phyloP scores from a whole-genome alignment of 2,113 vertebrate species.

The Hydrochoerus hydrochaeris region DNA sequence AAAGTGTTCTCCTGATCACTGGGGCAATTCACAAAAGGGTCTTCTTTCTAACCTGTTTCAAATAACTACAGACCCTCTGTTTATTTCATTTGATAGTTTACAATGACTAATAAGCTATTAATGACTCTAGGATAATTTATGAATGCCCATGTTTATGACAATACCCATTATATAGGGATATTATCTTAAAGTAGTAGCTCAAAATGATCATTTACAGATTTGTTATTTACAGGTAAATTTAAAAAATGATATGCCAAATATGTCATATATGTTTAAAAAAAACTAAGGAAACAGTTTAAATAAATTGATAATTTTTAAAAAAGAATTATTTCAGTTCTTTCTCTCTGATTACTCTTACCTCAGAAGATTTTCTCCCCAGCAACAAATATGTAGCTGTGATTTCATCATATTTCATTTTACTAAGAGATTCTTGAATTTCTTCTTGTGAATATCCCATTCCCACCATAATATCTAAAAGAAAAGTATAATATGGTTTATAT shows the following conservation, averaged over 20 bases:
- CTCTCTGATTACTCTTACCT: conserved; percentile 88
- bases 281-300: background rate
- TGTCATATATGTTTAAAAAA: background rate
- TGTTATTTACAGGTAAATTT: background rate
- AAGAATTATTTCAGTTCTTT: background rate
- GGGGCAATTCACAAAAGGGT: background rate
- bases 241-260: background rate
- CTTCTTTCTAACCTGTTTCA: background rate
- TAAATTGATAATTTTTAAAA: background rate
- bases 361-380: conserved; percentile 96
- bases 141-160: background rate
- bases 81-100: background rate
- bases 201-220: background rate
- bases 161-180: background rate
- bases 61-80: background rate
- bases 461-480: conserved; percentile 95
- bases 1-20: background rate
- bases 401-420: conserved; percentile 99
- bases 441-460: conserved; percentile 99
- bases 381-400: conserved; percentile 98
- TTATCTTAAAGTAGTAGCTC: background rate
- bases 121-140: background rate
- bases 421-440: conserved; percentile 98
- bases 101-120: background rate
- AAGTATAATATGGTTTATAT: background rate